These are phyloP conservation scores for western clawed frog (Xenopus tropicalis) DNA, from an alignment of 2,113 vertebrate genomes.

Conservation along the genomic window UCB_Xtro_10.0 CM004448.2:88948501-88949000, in stretches of 20 bases:
- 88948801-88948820: too few relatives aligned
- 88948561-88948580: not conserved
- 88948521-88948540: not conserved
- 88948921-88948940: conserved; percentile 6
- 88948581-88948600: not conserved
- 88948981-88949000: not conserved
- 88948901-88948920: conserved; percentile 1
- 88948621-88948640: not conserved
- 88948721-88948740: too few relatives aligned
- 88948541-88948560: not conserved
- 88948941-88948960: conserved; percentile 15
- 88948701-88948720: too few relatives aligned
- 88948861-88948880: not conserved
- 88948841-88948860: too few relatives aligned
- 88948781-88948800: too few relatives aligned
- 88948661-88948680: too few relatives aligned
- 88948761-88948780: too few relatives aligned
- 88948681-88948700: too few relatives aligned
- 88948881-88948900: not conserved
- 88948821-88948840: too few relatives aligned
- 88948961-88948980: conserved; percentile 37
- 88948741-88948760: too few relatives aligned
- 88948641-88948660: too few relatives aligned
- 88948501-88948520: too few relatives aligned
- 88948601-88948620: not conserved